Evolutionary conservation across 1,140 invertebrate species (phyloP).

Genomic region (Radopholus similis): DNA sequence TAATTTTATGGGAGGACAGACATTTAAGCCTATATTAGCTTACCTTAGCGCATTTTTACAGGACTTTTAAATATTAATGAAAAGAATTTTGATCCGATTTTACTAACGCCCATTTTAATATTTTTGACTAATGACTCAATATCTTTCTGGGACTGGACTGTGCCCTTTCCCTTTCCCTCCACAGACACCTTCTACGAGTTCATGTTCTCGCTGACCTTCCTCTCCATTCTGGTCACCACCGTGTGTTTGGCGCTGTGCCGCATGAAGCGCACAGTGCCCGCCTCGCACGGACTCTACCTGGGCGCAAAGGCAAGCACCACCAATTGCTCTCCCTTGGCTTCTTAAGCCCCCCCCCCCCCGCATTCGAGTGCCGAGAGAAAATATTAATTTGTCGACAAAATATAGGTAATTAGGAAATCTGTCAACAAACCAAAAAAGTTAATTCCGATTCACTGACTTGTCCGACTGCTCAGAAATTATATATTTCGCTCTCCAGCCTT

Average conservation of each 20-base stretch:
- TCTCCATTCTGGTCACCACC: constrained; percentile 52
- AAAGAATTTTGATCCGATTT: too few relatives aligned
- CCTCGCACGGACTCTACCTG: constrained; percentile 48
- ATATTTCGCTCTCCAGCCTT: not conserved
- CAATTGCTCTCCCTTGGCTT: too few relatives aligned
- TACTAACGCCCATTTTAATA: too few relatives aligned
- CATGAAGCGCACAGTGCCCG: constrained; percentile 50
- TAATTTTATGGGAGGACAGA: too few relatives aligned
- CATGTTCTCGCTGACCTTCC: constrained; percentile 48
- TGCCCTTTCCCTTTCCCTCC: constrained; percentile 3
- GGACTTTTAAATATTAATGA: too few relatives aligned
- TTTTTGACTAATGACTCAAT: too few relatives aligned
- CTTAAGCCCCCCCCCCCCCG: not conserved
- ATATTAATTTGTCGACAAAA: not conserved
- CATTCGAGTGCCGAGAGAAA: not conserved
- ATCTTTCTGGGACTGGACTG: too few relatives aligned
- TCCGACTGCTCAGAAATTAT: not conserved
- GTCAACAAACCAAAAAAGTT: not conserved
- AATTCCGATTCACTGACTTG: not conserved
- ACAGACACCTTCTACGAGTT: constrained; percentile 57
- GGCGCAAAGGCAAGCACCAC: constrained; percentile 42
- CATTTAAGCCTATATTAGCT: too few relatives aligned
- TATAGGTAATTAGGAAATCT: not conserved
- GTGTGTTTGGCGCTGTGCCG: constrained; percentile 53
- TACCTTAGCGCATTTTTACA: too few relatives aligned